A percentile compares a stretch with the other conserved stretches of the same genome.
phyloP scores from a whole-genome alignment of 2,113 vertebrate species.

The Edolisoma coerulescens region DNA sequence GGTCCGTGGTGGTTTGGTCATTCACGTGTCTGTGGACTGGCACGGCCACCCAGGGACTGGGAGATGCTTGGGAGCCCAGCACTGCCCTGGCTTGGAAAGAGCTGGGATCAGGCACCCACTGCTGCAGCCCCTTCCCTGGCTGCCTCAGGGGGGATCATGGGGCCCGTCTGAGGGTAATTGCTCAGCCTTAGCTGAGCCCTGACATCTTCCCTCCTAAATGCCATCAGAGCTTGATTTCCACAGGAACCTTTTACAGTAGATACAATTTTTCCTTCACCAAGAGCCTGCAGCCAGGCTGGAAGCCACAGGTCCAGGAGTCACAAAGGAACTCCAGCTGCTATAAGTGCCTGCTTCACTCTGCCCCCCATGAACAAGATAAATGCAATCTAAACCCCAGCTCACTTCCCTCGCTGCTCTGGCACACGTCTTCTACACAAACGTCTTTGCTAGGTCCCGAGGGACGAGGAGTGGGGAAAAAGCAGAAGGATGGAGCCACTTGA shows the following conservation, averaged over 20 bases:
- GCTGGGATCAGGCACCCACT: background rate
- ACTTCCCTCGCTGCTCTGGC: background rate
- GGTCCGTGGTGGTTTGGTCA: background rate
- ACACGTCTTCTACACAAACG: background rate
- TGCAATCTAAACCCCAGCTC: background rate
- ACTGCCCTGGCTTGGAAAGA: background rate
- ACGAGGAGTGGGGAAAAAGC: background rate
- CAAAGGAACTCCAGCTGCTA: background rate
- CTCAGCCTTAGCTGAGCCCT: background rate
- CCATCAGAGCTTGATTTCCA: background rate
- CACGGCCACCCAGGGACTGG: fast-evolving
- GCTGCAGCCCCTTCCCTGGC: background rate
- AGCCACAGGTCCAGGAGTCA: background rate
- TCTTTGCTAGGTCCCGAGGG: background rate
- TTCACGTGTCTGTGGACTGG: fast-evolving
- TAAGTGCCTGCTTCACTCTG: background rate
- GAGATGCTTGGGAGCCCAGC: background rate
- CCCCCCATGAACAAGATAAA: background rate
- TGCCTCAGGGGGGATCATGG: background rate
- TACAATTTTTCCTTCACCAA: background rate
- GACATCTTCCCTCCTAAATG: background rate
- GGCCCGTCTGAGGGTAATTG: background rate
- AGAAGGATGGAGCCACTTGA: constrained; percentile 17
- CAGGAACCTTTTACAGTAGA: background rate
- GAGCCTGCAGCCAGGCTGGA: background rate